These are phyloP conservation scores for Aegotheles bennettii DNA, from an alignment of 2,113 vertebrate species.

Conservation along the genomic window DNA sequence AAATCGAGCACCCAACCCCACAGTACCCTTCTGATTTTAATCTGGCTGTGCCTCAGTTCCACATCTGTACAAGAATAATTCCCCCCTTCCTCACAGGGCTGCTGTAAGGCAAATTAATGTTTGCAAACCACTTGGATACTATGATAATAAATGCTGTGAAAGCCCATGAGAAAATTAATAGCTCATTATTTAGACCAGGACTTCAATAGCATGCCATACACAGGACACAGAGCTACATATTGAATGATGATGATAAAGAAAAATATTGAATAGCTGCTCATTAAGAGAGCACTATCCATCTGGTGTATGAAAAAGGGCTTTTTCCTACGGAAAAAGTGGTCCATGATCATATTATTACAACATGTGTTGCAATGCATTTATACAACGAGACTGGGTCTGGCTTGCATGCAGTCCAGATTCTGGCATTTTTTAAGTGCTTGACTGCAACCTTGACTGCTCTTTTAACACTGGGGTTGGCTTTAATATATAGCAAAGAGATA, in stretches of 20 bases:
- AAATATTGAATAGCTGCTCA: slow-evolving; percentile 60
- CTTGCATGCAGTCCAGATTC: neutral
- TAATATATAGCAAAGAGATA: neutral
- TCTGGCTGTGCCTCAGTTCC: neutral
- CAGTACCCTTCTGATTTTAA: neutral
- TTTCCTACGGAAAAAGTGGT: neutral
- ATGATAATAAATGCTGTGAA: slow-evolving; percentile 52
- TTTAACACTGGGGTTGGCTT: neutral
- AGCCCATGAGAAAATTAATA: slow-evolving; percentile 67
- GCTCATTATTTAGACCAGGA: slow-evolving; percentile 55
- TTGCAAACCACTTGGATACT: slow-evolving; percentile 34
- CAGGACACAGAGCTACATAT: slow-evolving; percentile 19
- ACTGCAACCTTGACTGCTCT: neutral
- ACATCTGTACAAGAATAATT: neutral
- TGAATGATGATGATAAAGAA: slow-evolving; percentile 61
- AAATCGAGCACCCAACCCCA: neutral
- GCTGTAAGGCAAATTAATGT: slow-evolving; percentile 48
- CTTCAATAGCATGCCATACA: slow-evolving; percentile 34
- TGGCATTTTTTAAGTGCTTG: slow-evolving; percentile 28
- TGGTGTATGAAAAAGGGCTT: neutral
- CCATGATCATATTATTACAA: neutral
- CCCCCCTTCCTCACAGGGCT: neutral
- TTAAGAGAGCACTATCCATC: slow-evolving; percentile 38
- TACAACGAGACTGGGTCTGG: neutral
- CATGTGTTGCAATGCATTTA: neutral